A percentile compares a stretch with the other conserved stretches of the same genome.
Evolutionary conservation across 2,113 vertebrate genomes (phyloP).

Genomic region (Pandion haliaetus): DNA sequence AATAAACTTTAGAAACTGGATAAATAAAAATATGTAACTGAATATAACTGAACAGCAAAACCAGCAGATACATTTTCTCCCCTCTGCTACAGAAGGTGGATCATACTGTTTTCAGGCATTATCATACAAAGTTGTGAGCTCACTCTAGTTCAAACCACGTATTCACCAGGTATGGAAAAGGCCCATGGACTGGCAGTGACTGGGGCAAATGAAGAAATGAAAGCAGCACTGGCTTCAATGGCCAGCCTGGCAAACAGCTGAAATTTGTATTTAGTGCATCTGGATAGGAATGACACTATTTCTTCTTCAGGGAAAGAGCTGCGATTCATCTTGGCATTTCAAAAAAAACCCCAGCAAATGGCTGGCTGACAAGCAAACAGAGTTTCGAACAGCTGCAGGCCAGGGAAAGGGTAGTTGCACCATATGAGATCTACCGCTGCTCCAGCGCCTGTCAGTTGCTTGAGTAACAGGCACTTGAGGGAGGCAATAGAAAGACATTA

Average conservation of each 20-base stretch:
- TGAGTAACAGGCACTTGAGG: background rate
- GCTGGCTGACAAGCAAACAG: background rate
- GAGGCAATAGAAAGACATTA: background rate
- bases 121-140: background rate
- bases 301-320: conserved; percentile 36
- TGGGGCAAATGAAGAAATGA: background rate
- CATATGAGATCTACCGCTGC: background rate
- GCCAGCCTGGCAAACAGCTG: background rate
- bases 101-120: background rate
- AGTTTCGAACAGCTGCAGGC: background rate
- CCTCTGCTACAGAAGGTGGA: background rate
- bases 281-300: background rate
- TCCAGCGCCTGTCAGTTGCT: background rate
- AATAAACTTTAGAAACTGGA: background rate
- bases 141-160: background rate
- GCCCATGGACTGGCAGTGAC: background rate
- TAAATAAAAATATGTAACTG: background rate
- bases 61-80: rapidly evolving
- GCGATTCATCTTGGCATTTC: conserved; percentile 16
- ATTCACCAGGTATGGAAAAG: background rate
- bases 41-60: background rate
- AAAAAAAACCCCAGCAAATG: background rate
- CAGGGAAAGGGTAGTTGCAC: conserved; percentile 15
- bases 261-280: conserved; percentile 41
- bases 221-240: background rate